These are phyloP conservation scores for Dipodomys spectabilis DNA, from an alignment of 2,113 vertebrate genomes.

Conservation along the genomic window DNA sequence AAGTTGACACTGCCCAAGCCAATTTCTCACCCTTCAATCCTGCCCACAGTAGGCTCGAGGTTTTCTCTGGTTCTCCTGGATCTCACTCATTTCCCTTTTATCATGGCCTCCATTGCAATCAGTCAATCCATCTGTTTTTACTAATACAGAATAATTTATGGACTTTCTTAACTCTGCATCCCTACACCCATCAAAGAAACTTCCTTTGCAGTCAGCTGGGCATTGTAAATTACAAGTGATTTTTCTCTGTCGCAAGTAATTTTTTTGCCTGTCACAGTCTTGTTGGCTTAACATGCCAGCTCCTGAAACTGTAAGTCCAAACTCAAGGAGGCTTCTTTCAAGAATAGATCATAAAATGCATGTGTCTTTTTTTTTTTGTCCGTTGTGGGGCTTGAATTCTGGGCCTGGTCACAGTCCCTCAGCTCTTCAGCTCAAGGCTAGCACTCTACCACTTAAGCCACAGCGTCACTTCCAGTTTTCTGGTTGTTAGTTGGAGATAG, in stretches of 20 bases:
- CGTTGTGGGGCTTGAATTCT: too few relatives aligned
- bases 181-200: background rate
- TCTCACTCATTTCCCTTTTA: background rate
- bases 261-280: slow-evolving; percentile 17
- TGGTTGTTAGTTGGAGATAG: too few relatives aligned
- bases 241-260: slow-evolving; percentile 45
- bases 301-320: slow-evolving; percentile 48
- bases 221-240: slow-evolving; percentile 16
- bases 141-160: slow-evolving; percentile 16
- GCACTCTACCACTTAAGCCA: too few relatives aligned
- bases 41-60: background rate
- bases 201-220: slow-evolving; percentile 26
- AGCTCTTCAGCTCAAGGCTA: too few relatives aligned
- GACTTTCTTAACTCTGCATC: background rate
- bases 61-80: slow-evolving; percentile 4
- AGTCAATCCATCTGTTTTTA: background rate
- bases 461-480: too few relatives aligned
- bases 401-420: too few relatives aligned
- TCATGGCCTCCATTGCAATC: background rate
- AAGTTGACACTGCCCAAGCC: background rate
- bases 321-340: slow-evolving; percentile 41
- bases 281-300: background rate
- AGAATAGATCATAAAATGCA: slow-evolving; percentile 13
- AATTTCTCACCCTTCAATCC: background rate
- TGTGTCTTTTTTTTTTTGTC: background rate